Conservation (phyloP, 1,140 invertebrate species). For the Lethrus apterus region DNA sequence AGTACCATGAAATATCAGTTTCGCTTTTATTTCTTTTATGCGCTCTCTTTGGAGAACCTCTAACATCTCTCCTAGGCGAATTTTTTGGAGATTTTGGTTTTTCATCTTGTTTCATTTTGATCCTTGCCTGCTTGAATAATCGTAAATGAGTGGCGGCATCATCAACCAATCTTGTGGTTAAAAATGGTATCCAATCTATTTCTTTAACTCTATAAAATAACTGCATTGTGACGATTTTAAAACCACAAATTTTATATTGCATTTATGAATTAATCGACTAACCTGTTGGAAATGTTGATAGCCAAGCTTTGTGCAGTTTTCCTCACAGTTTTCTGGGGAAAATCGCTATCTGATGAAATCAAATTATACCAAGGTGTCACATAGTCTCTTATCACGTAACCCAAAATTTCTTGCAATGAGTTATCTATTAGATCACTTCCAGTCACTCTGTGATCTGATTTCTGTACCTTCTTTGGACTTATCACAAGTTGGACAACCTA, state of each 20-base stretch:
- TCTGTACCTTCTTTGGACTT: constrained; percentile 33
- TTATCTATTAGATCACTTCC: constrained; percentile 40
- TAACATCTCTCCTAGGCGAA: constrained; percentile 45
- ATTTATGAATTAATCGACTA: neutral
- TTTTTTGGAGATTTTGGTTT: constrained; percentile 43
- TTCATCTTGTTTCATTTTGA: constrained; percentile 50
- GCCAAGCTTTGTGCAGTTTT: constrained; percentile 50
- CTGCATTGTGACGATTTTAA: neutral
- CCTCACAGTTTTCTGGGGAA: constrained; percentile 43
- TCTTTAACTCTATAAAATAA: constrained; percentile 63
- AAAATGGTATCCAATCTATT: constrained; percentile 81
- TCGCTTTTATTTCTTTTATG: constrained; percentile 65
- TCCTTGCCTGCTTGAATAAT: constrained; percentile 69
- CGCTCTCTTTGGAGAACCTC: constrained; percentile 41
- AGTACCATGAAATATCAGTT: constrained; percentile 59
- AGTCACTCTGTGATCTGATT: constrained; percentile 37
- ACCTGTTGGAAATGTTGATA: constrained; percentile 51
- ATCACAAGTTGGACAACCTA: constrained; percentile 24
- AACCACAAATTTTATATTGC: constrained; percentile 8
- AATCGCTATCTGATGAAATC: constrained; percentile 47
- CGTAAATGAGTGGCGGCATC: constrained; percentile 84
- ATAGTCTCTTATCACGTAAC: constrained; percentile 69
- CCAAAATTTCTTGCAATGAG: constrained; percentile 45
- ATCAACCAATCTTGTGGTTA: constrained; percentile 81
- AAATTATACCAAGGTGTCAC: constrained; percentile 65